phyloP scores from a whole-genome alignment of 2,797 vertebrate genomes.

The Danio tinwini region DNA sequence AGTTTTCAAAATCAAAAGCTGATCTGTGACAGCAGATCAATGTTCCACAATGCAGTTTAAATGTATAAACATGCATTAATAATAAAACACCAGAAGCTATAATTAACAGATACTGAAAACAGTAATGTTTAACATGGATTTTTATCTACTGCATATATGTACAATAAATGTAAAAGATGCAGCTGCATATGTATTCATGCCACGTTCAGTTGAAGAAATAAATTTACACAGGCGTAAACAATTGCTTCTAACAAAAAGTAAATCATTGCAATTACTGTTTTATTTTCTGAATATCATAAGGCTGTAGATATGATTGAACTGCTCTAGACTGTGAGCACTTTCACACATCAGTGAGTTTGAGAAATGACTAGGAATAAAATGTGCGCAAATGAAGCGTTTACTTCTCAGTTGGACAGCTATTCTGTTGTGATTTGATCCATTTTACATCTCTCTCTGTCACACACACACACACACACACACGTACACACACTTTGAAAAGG shows the following conservation, averaged over 20 bases:
- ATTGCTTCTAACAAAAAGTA: slow-evolving; percentile 11
- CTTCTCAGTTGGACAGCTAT: not conserved
- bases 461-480: not conserved
- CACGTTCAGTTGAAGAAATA: slow-evolving; percentile 3
- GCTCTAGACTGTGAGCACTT: slow-evolving; percentile 14
- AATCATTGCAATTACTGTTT: slow-evolving; percentile 13
- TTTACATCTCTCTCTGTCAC: not conserved
- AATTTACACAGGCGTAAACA: not conserved
- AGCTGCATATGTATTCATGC: not conserved
- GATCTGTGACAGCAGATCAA: too few species aligned
- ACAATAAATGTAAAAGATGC: not conserved
- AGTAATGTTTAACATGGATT: not conserved
- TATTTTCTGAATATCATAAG: not conserved
- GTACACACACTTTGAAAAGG: not conserved
- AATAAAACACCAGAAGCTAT: too few species aligned
- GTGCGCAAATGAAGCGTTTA: not conserved
- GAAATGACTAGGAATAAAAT: slow-evolving; percentile 6
- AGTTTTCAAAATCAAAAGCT: too few species aligned
- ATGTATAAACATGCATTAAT: too few species aligned
- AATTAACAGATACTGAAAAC: too few species aligned
- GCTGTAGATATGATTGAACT: slow-evolving; percentile 2
- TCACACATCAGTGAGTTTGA: not conserved
- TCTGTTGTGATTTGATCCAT: not conserved
- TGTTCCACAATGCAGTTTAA: too few species aligned
- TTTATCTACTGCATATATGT: not conserved